Evolutionary conservation across 2,113 vertebrate species (phyloP), one percentile per base, ranked within the genome.

Genomic region (Cyanistes caeruleus): DNA sequence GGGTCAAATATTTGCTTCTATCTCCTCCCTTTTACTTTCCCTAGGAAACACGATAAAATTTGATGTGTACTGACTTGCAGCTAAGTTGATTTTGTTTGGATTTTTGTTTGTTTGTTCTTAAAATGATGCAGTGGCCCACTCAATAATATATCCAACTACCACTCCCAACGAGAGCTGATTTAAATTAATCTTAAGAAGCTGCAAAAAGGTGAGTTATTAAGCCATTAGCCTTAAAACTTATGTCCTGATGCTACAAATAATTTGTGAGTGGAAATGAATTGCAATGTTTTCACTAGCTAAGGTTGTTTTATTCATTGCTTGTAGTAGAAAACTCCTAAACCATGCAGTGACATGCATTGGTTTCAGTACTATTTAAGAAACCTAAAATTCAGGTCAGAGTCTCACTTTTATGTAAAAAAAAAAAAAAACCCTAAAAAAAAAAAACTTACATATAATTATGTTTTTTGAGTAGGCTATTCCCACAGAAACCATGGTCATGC

Each of bases 381-480:
- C 6, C 53, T 63, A 48, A 62, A 64, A 43, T 69, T 70, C 81
- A 74, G 65, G 10, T 17, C 7, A 22, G 6, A 43, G 35, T 43
- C 25, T 89, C 24, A 46, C 7, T 59, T 59, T 24, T 31, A 24
- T 62, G 13, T 70, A n/a, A 5, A 51, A 31, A 41, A 13, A 19
- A 25, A 11, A 39, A 41, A 13, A 19, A 25, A 11, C 9, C 37
- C 37, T 25, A 37, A 13, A n/a, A 68, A 41, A 23, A 20, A n/a
- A 0, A 18, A 1, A 31, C 1, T 4, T 31, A 6, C 1, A 6
- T 59, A 63, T 65, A 10, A 35, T 53, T 46, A 46, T 60, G 10
- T 60, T 68, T 51, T 68, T 24, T n/a, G n/a, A 9, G 24, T 46
- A n/a, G 28, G 24, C n/a, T 13, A 30, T 46, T 24, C 8, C 7